These are phyloP conservation scores for Nothobranchius kuhntae DNA, from an alignment of 2,113 vertebrate species.

Conservation along the genomic window DNA sequence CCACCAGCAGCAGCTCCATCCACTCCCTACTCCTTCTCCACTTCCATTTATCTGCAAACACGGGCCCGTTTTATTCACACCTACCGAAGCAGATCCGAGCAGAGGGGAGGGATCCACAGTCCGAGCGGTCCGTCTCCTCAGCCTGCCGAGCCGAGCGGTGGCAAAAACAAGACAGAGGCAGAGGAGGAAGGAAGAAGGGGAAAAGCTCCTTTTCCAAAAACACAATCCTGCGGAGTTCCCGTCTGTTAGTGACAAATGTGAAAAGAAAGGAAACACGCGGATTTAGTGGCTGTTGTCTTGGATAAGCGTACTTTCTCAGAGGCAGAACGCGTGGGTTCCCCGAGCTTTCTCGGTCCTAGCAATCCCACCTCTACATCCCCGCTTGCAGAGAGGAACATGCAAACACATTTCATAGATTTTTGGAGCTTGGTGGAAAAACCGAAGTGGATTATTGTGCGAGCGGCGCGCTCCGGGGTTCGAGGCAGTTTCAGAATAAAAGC, in stretches of 20 bases:
- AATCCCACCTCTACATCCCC: slow-evolving; percentile 92
- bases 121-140: slow-evolving; percentile 79
- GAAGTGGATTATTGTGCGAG: slow-evolving; percentile 83
- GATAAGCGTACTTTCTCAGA: slow-evolving; percentile 81
- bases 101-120: slow-evolving; percentile 82
- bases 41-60: slow-evolving; percentile 80
- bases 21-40: slow-evolving; percentile 54
- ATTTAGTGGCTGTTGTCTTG: slow-evolving; percentile 60
- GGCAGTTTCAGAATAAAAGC: slow-evolving; percentile 18
- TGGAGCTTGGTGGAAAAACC: slow-evolving; percentile 89
- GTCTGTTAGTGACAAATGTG: slow-evolving; percentile 54
- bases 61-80: slow-evolving; percentile 77
- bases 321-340: slow-evolving; percentile 84
- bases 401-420: slow-evolving; percentile 88
- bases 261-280: slow-evolving; percentile 36
- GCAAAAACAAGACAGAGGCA: slow-evolving; percentile 67
- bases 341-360: slow-evolving; percentile 82
- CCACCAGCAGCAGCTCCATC: slow-evolving; percentile 25
- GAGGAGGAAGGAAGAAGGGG: neutral
- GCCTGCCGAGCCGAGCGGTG: slow-evolving; percentile 74
- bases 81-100: slow-evolving; percentile 81
- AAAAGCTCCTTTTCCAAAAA: slow-evolving; percentile 68
- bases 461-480: slow-evolving; percentile 26
- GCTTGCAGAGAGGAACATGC: slow-evolving; percentile 85
- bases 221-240: slow-evolving; percentile 66